A percentile compares a stretch with the other conserved stretches of the same genome.
These are phyloP conservation scores for Leiothrix lutea DNA, from an alignment of 2,113 vertebrate genomes.

Conservation along the genomic window DNA sequence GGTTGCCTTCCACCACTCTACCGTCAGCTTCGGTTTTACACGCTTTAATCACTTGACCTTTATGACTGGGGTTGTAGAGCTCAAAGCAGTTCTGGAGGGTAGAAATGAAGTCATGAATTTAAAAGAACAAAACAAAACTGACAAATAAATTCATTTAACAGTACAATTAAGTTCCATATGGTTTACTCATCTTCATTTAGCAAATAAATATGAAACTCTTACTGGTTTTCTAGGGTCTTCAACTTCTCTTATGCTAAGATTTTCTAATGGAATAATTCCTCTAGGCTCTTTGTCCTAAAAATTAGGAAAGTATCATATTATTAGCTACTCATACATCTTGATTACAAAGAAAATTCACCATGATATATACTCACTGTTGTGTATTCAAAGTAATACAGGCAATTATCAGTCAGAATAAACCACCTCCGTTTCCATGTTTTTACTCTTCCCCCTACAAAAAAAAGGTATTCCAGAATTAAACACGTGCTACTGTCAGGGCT, in stretches of 20 bases:
- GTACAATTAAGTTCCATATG: neutral
- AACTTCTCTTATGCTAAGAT: conserved; percentile 96
- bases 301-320: neutral
- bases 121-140: neutral
- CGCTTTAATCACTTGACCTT: conserved; percentile 97
- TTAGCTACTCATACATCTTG: neutral
- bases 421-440: conserved; percentile 99
- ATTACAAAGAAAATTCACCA: neutral
- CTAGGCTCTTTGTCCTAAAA: conserved; percentile 93
- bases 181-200: neutral
- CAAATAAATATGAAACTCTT: neutral
- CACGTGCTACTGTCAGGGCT: neutral
- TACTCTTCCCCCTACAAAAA: conserved; percentile 87
- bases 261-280: conserved; percentile 96
- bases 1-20: conserved; percentile 96
- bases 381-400: conserved; percentile 98
- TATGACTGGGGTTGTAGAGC: conserved; percentile 94
- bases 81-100: conserved; percentile 91
- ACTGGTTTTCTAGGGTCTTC: conserved; percentile 96
- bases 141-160: neutral
- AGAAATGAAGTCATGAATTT: neutral
- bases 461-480: conserved; percentile 25
- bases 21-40: conserved; percentile 98
- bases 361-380: conserved; percentile 86
- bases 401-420: conserved; percentile 99